These are phyloP conservation scores for Enteromius trimaculatus DNA, from an alignment of 2,797 vertebrate genomes.

Conservation along the genomic window DNA sequence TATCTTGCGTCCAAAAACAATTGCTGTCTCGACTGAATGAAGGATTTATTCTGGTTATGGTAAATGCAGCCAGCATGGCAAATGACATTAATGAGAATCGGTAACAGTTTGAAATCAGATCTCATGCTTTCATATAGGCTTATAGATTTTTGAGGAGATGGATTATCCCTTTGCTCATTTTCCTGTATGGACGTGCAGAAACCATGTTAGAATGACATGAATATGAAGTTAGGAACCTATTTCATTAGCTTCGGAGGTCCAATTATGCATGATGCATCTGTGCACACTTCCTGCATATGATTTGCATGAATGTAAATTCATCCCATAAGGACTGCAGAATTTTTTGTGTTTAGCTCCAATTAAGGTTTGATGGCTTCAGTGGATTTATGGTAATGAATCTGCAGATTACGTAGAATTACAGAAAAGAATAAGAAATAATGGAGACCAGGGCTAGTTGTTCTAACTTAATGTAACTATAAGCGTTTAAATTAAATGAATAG, in stretches of 20 bases:
- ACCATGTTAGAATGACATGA: slow-evolving; percentile 20
- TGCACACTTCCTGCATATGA: slow-evolving; percentile 17
- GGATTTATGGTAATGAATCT: background rate
- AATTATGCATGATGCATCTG: slow-evolving; percentile 24
- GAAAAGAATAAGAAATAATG: background rate
- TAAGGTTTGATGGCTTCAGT: background rate
- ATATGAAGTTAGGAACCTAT: slow-evolving; percentile 1
- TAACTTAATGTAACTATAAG: background rate
- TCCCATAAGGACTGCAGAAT: slow-evolving; percentile 2
- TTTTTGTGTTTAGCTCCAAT: background rate
- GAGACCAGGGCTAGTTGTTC: background rate
- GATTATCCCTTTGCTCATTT: background rate
- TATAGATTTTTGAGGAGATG: background rate
- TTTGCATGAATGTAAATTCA: slow-evolving; percentile 18
- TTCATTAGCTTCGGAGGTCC: slow-evolving; percentile 3
- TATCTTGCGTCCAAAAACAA: background rate
- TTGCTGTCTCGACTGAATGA: background rate
- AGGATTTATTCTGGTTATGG: background rate
- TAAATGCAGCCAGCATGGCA: background rate
- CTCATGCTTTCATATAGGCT: background rate
- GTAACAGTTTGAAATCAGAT: slow-evolving; percentile 14
- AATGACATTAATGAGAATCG: slow-evolving; percentile 6
- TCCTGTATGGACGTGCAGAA: slow-evolving; percentile 10
- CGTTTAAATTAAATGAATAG: background rate
- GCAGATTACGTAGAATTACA: background rate